phyloP scores from a whole-genome alignment of 2,797 vertebrate genomes.

The Pipistrellus pygmaeus region DNA sequence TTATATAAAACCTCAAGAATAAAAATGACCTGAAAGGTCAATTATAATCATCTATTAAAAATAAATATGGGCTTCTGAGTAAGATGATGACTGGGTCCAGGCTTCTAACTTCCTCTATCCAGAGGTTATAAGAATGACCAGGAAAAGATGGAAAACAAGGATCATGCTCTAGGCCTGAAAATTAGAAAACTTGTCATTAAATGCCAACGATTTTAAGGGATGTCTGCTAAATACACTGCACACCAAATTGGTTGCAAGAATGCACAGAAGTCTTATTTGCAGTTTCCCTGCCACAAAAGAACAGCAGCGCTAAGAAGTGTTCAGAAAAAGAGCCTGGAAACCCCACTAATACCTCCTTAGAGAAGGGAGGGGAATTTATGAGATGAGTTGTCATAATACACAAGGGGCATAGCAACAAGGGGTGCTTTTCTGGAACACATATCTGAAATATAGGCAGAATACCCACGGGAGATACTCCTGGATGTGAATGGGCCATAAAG shows the following conservation, averaged over 20 bases:
- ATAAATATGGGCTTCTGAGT: constrained; percentile 43
- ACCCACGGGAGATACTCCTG: background rate
- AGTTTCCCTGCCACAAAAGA: background rate
- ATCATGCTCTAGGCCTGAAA: background rate
- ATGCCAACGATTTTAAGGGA: background rate
- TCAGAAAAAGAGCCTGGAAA: background rate
- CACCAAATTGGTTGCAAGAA: background rate
- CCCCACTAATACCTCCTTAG: background rate
- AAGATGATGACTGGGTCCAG: background rate
- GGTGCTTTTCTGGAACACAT: background rate
- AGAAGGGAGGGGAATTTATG: background rate
- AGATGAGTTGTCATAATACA: background rate
- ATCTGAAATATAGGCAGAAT: background rate
- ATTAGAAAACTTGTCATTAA: background rate
- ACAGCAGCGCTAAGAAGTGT: background rate
- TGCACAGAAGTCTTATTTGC: background rate
- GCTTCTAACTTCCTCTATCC: background rate
- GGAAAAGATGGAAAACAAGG: background rate
- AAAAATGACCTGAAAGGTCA: constrained; percentile 67
- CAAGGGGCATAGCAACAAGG: background rate
- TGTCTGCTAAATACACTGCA: background rate
- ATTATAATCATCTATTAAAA: constrained; percentile 71
- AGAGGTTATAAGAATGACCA: constrained; percentile 28
- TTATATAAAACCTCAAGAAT: constrained; percentile 65
- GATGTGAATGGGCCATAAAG: background rate